These are phyloP conservation scores for Otocyon megalotis DNA, from an alignment of 2,113 vertebrate species.

Conservation along the genomic window DNA sequence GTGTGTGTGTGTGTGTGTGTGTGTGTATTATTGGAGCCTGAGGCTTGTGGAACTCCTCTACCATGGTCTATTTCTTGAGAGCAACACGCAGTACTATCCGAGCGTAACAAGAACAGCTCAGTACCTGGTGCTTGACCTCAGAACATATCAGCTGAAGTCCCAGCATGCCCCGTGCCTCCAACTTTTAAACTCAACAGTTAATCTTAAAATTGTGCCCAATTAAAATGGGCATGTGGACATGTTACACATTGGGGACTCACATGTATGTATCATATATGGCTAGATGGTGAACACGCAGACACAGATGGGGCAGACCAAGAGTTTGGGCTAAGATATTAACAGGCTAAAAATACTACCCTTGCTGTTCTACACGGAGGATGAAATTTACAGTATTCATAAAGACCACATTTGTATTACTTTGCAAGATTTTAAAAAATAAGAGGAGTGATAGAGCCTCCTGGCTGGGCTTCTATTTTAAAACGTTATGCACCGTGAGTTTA, in stretches of 20 bases:
- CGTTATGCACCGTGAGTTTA: conserved; percentile 62
- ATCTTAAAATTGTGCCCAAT: conserved; percentile 84
- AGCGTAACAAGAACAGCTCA: conserved; percentile 95
- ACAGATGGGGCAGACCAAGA: background rate
- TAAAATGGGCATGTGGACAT: conserved; percentile 56
- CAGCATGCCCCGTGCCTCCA: conserved; percentile 89
- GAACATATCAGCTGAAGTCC: conserved; percentile 88
- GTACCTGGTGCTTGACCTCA: conserved; percentile 99
- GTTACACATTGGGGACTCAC: background rate
- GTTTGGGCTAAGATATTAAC: conserved; percentile 24
- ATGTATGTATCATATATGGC: background rate
- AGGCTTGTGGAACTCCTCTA: conserved; percentile 75
- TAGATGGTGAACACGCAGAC: background rate
- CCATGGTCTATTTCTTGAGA: conserved; percentile 88
- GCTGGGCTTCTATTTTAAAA: conserved; percentile 53
- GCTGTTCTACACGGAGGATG: conserved; percentile 34
- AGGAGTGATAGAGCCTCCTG: background rate
- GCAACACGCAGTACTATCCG: conserved; percentile 95
- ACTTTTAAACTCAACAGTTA: conserved; percentile 87
- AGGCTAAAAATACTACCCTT: conserved; percentile 49
- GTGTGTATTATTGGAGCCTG: background rate
- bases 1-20: background rate
- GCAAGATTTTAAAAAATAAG: conserved; percentile 31
- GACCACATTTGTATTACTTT: conserved; percentile 12
- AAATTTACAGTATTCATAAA: conserved; percentile 9